These are phyloP conservation scores for Bos indicus DNA, from an alignment of 2,113 vertebrate species.

Conservation along the genomic window DNA sequence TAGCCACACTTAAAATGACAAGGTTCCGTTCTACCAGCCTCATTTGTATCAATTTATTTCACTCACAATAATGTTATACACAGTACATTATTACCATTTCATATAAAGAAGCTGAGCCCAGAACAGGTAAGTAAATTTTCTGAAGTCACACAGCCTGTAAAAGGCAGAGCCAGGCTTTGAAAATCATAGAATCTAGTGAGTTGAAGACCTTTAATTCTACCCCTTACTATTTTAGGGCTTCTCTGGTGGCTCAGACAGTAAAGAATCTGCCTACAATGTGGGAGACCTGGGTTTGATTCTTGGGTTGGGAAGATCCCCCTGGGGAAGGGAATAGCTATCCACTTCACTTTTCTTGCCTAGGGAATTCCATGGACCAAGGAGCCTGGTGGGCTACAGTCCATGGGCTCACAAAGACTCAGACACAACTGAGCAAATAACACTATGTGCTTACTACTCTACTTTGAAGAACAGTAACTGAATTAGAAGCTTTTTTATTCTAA, in stretches of 20 bases:
- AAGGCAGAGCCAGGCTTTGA: neutral
- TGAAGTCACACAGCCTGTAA: neutral
- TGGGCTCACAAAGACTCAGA: neutral
- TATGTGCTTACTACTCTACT: neutral
- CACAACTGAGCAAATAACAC: neutral
- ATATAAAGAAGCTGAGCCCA: neutral
- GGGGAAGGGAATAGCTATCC: neutral
- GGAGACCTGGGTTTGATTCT: neutral
- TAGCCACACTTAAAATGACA: neutral
- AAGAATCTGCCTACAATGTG: neutral
- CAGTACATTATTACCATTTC: neutral
- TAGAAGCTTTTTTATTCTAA: neutral
- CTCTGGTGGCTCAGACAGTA: neutral
- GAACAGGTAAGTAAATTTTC: neutral
- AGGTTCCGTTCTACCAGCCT: neutral
- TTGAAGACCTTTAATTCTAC: neutral
- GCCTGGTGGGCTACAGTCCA: neutral
- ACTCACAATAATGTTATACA: neutral
- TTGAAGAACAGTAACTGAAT: neutral
- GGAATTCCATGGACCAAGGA: neutral
- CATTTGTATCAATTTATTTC: neutral
- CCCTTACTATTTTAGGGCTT: neutral
- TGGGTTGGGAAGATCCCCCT: neutral
- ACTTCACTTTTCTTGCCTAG: neutral
- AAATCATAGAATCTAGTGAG: neutral